These are phyloP conservation scores for Petrocephalus schoutedeni DNA, from an alignment of 2,797 vertebrate species.

Conservation along the genomic window DNA sequence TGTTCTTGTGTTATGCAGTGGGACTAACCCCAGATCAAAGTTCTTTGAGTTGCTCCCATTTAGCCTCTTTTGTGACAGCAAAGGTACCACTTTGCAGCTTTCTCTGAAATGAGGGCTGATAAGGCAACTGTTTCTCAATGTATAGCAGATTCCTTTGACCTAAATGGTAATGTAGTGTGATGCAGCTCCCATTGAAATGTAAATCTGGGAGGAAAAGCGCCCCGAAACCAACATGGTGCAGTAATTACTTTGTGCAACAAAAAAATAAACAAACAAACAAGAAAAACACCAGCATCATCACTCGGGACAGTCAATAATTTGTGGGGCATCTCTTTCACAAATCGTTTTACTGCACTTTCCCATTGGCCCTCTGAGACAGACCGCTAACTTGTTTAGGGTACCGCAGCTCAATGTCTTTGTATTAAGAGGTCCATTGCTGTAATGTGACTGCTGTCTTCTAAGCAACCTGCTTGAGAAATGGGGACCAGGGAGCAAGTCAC, in stretches of 20 bases:
- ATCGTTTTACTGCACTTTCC: constrained; percentile 41
- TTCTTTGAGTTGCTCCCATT: neutral
- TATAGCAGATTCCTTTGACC: neutral
- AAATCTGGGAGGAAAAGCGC: constrained; percentile 5
- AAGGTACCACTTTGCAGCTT: neutral
- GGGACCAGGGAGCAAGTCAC: constrained; percentile 41
- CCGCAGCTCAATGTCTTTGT: constrained; percentile 47
- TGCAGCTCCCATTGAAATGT: constrained; percentile 11
- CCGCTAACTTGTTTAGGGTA: constrained; percentile 46
- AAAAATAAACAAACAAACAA: constrained; percentile 16
- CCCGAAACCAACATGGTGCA: neutral
- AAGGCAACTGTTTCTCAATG: neutral
- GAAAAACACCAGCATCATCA: constrained; percentile 26
- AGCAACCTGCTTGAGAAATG: constrained; percentile 54
- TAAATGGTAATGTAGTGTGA: neutral
- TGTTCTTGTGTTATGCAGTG: neutral
- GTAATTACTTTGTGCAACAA: constrained; percentile 26
- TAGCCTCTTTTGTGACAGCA: neutral
- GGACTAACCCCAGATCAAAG: neutral
- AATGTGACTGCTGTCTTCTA: constrained; percentile 58
- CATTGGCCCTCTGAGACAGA: constrained; percentile 48
- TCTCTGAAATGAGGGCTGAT: constrained; percentile 2
- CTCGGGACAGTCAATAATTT: constrained; percentile 22
- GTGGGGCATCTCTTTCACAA: constrained; percentile 45
- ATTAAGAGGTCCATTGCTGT: constrained; percentile 56